Conservation (phyloP, 2,113 vertebrate genomes). For the Capricornis sumatraensis region DNA sequence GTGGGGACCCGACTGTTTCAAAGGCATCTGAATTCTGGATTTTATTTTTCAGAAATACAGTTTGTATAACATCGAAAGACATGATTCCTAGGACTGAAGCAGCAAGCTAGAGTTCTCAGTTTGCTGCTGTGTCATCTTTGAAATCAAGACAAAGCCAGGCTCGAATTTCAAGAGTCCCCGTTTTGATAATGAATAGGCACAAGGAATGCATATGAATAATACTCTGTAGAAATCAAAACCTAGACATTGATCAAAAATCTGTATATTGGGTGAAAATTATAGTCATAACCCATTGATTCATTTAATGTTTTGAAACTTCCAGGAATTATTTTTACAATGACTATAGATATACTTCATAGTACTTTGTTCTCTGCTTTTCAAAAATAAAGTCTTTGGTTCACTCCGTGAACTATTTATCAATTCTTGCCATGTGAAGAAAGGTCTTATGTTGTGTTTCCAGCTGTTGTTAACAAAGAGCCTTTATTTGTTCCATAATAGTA, state of each 20-base stretch:
- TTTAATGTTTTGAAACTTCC: background rate
- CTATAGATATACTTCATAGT: background rate
- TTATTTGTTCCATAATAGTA: background rate
- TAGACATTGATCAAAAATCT: background rate
- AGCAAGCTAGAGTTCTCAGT: background rate
- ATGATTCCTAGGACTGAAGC: background rate
- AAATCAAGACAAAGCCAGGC: background rate
- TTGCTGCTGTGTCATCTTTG: background rate
- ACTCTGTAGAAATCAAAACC: background rate
- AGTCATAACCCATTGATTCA: background rate
- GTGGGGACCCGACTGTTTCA: background rate
- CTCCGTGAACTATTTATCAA: conserved; percentile 21
- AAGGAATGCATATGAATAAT: background rate
- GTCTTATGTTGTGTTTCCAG: conserved; percentile 33
- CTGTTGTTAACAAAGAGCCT: conserved; percentile 4
- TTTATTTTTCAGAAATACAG: background rate
- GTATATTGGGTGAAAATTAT: conserved; percentile 17
- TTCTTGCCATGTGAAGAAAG: conserved; percentile 23
- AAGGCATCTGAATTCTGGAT: background rate
- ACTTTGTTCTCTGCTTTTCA: conserved; percentile 52
- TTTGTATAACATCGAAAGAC: background rate
- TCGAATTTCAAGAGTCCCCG: background rate
- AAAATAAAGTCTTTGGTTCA: conserved; percentile 55
- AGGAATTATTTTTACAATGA: conserved; percentile 26
- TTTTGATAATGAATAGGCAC: background rate